Percentiles rank a stretch among this genome's conserved stretches.
phyloP scores from a whole-genome alignment of 2,888 invertebrate species.

The Apodemia zela region DNA sequence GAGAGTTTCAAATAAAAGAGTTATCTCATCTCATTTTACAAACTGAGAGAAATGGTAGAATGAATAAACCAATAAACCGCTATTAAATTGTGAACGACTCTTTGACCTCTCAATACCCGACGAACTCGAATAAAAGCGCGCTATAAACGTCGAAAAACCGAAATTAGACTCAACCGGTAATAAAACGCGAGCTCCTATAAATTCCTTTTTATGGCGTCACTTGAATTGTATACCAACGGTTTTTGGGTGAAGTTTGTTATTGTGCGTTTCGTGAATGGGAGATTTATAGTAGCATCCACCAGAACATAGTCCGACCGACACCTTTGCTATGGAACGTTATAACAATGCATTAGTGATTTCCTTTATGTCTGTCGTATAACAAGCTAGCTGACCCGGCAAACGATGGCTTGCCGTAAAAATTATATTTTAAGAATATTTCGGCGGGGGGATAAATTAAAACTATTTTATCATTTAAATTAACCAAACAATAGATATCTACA shows the following conservation, averaged over 20 bases:
- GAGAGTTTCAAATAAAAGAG: background rate
- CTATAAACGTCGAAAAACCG: conserved; percentile 45
- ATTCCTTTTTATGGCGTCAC: conserved; percentile 52
- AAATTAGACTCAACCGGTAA: conserved; percentile 62
- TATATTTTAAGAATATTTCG: too few relatives aligned
- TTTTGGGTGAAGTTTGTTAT: background rate
- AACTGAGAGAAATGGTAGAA: conserved; percentile 3
- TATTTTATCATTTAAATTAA: too few relatives aligned
- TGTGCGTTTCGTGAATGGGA: background rate
- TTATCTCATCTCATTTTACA: conserved; percentile 23
- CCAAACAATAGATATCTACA: too few relatives aligned
- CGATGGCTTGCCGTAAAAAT: too few relatives aligned
- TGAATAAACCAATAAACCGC: conserved; percentile 15
- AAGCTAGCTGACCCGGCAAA: too few relatives aligned
- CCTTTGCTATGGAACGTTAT: too few relatives aligned
- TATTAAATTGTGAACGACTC: conserved; percentile 12
- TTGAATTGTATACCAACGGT: conserved; percentile 38
- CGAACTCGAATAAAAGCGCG: conserved; percentile 34
- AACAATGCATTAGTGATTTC: too few relatives aligned
- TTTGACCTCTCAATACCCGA: conserved; percentile 12
- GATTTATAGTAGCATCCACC: too few relatives aligned
- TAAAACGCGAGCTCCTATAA: conserved; percentile 50
- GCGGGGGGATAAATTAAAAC: too few relatives aligned
- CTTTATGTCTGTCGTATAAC: too few relatives aligned
- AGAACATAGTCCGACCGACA: too few relatives aligned